These are phyloP conservation scores for Halocynthia aurantium DNA, from an alignment of 23 tunicate species.

Conservation along the genomic window DNA sequence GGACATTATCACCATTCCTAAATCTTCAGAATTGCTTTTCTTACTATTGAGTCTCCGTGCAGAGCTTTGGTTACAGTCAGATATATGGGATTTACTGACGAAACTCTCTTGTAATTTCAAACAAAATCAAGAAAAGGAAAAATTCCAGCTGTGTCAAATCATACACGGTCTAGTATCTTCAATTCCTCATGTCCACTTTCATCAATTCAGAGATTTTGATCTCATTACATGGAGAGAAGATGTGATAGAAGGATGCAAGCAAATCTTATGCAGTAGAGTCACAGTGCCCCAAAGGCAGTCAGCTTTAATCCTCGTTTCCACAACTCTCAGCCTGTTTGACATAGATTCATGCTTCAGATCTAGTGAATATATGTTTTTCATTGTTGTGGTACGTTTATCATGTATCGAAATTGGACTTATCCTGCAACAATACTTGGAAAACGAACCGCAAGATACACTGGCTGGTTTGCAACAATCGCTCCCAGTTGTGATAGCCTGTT, in stretches of 20 bases:
- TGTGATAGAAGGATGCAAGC: slow-evolving; percentile 11
- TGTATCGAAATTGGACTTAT: slow-evolving; percentile 41
- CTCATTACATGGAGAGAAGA: slow-evolving; percentile 19
- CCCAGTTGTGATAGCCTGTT: slow-evolving; percentile 24
- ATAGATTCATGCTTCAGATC: neutral
- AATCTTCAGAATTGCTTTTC: too few relatives aligned
- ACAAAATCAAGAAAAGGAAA: slow-evolving; percentile 12
- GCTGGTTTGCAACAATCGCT: neutral
- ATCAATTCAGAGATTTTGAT: slow-evolving; percentile 6
- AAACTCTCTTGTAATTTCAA: slow-evolving; percentile 5
- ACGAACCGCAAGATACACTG: slow-evolving; percentile 1
- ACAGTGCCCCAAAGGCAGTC: slow-evolving; percentile 28
- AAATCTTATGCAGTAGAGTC: slow-evolving; percentile 49
- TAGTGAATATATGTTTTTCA: slow-evolving; percentile 25
- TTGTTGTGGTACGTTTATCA: slow-evolving; percentile 19
- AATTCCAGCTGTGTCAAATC: slow-evolving; percentile 19
- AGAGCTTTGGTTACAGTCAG: too few relatives aligned
- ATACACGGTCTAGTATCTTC: too few relatives aligned
- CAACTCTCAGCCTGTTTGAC: slow-evolving; percentile 13
- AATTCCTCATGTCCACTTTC: neutral
- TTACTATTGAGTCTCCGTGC: too few relatives aligned
- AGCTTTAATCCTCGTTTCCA: slow-evolving; percentile 23
- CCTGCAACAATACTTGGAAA: neutral
- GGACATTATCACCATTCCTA: too few relatives aligned
- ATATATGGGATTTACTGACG: neutral